Evolutionary conservation across 2,797 vertebrate genomes (phyloP).

Genomic region (Paedocypris micromegethes): DNA sequence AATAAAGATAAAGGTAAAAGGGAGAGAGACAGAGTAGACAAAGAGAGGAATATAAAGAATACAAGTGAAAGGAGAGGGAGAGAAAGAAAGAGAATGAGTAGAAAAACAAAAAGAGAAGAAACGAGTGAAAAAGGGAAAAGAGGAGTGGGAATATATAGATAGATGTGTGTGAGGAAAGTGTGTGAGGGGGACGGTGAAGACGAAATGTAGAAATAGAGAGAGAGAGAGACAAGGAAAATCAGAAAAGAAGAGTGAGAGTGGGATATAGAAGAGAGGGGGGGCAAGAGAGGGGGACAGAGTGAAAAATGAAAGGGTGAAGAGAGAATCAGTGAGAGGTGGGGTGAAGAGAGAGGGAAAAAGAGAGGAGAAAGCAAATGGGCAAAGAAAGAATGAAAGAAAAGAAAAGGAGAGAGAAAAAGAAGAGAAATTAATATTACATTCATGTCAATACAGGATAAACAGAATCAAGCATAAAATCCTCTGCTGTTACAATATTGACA

Average conservation of each 20-base stretch:
- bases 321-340: slow-evolving; percentile 4
- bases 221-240: no score
- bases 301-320: slow-evolving; percentile 12
- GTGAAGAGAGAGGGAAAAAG: neutral
- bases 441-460: slow-evolving; percentile 21
- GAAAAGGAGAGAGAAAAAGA: neutral
- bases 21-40: no score
- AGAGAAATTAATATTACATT: slow-evolving; percentile 20
- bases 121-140: no score
- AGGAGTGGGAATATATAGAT: no score
- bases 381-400: neutral
- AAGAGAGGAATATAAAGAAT: no score
- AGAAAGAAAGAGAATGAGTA: no score
- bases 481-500: neutral
- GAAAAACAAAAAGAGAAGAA: no score
- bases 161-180: no score
- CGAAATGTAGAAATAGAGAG: no score
- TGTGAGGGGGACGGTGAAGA: no score
- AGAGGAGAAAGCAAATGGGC: neutral
- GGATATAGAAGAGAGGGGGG: slow-evolving; percentile 19
- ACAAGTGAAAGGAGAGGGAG: no score
- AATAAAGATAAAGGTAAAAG: no score
- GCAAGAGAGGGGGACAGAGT: neutral
- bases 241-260: slow-evolving; percentile 42
- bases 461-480: slow-evolving; percentile 2